Evolutionary conservation across 2,888 invertebrate species (phyloP), one percentile per base, ranked within the genome.

Genomic region (Ethmia dodecea): DNA sequence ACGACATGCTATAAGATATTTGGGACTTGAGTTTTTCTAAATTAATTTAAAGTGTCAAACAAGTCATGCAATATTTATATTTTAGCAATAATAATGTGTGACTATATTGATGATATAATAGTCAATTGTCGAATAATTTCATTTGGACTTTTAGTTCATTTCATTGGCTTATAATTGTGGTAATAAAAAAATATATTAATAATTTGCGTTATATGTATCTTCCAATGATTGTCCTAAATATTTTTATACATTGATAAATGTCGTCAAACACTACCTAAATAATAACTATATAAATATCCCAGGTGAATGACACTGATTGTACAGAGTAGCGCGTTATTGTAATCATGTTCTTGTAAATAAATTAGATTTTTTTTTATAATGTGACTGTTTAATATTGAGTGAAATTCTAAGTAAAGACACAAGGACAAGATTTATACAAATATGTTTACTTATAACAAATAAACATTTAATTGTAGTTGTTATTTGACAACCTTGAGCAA

Each of bases 21-120:
- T n/a, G n/a, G n/a, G n/a, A n/a, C n/a, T n/a, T n/a, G n/a, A n/a
- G n/a, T n/a, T n/a, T n/a, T n/a, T n/a, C n/a, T n/a, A n/a, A n/a
- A 18, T 63, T 84, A 60, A 62, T 84, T 49, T 79, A 60, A 78
- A 56, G 26, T 8, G 3, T 8, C 14, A 6, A 5, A 13, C 12
- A 13, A 27, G 2, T 28, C 13, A 8, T 13, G 3, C 6, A 25
- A 26, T 26, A 6, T 26, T 6, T 12, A 11, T 22, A 9, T 1
- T 9, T 8, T n/a, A 22, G n/a, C n/a, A n/a, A 22, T 22, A n/a
- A 22, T 9, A n/a, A n/a, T 22, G n/a, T 22, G n/a, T 22, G n/a
- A n/a, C 3, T 18, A 18, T 6, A 18, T 5, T 22, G 8, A 18
- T 6, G 6, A 18, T 6, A 18, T 18, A 18, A 18, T 18, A 5